Percentiles rank a stretch among this genome's conserved stretches.
phyloP scores from a whole-genome alignment of 1,140 invertebrate species.

The Aphidius ervi region DNA sequence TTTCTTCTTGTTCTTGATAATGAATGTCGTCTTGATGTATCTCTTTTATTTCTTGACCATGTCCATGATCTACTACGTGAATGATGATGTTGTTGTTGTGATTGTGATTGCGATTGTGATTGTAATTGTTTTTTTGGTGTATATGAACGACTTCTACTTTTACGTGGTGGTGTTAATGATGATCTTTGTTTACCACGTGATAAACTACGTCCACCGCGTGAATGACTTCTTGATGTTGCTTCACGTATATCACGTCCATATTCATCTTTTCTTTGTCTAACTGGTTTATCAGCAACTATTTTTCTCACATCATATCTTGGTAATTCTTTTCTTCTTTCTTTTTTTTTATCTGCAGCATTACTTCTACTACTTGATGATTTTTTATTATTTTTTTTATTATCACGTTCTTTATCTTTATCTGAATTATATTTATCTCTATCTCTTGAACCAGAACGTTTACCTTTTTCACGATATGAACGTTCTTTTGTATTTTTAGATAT shows the following conservation, averaged over 20 bases:
- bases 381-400: constrained; percentile 40
- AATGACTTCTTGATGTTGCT: constrained; percentile 43
- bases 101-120: constrained; percentile 25
- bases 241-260: constrained; percentile 70
- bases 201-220: constrained; percentile 36
- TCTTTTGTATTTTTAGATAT: constrained; percentile 75
- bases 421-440: constrained; percentile 34
- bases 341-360: constrained; percentile 60
- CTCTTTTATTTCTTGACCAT: neutral
- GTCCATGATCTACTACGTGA: constrained; percentile 28
- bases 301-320: constrained; percentile 78
- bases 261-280: constrained; percentile 65
- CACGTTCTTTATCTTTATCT: constrained; percentile 37
- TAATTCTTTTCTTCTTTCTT: constrained; percentile 73
- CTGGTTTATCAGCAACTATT: constrained; percentile 67
- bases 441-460: constrained; percentile 45
- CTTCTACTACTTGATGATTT: constrained; percentile 5
- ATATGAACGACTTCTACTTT: constrained; percentile 39
- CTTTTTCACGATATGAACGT: constrained; percentile 75
- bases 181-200: constrained; percentile 24
- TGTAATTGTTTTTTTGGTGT: constrained; percentile 29
- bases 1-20: constrained; percentile 24
- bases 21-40: too few relatives aligned
- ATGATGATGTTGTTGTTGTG: constrained; percentile 36
- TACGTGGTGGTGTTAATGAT: constrained; percentile 23